These are phyloP conservation scores for Bungarus multicinctus DNA, from an alignment of 2,113 vertebrate genomes.

Conservation along the genomic window DNA sequence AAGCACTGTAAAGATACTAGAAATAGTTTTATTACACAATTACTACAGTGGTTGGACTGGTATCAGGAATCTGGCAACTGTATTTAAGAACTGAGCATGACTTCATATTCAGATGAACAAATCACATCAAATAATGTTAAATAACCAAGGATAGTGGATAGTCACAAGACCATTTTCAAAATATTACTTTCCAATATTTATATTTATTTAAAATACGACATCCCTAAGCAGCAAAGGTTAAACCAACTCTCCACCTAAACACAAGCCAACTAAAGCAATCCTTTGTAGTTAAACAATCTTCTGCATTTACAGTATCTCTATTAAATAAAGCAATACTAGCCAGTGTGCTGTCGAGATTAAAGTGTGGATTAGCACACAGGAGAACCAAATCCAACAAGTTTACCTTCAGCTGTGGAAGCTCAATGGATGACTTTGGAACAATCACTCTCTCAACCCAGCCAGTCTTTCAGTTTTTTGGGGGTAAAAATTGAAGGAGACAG, in stretches of 20 bases:
- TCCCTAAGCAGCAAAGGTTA: neutral
- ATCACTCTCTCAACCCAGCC: neutral
- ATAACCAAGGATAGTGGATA: neutral
- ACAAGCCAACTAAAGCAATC: neutral
- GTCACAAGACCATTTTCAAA: neutral
- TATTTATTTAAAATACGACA: neutral
- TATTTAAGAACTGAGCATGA: neutral
- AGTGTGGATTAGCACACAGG: neutral
- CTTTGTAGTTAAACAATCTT: neutral
- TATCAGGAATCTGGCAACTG: neutral
- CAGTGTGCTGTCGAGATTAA: neutral
- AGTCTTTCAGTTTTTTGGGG: neutral
- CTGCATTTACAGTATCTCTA: neutral
- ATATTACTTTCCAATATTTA: neutral
- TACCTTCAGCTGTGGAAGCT: neutral
- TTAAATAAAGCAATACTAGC: neutral
- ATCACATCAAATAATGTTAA: neutral
- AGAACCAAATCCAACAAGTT: neutral
- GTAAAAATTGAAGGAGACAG: neutral
- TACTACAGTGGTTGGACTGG: neutral
- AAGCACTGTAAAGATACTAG: constrained; percentile 22
- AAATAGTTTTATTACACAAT: fast-evolving
- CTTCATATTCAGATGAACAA: neutral
- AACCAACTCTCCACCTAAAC: neutral
- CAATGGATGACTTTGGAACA: neutral